Percentiles rank a stretch among this genome's conserved stretches.
Conservation (phyloP, 2,888 invertebrate genomes). For the Drosophila acutilabella region DNA sequence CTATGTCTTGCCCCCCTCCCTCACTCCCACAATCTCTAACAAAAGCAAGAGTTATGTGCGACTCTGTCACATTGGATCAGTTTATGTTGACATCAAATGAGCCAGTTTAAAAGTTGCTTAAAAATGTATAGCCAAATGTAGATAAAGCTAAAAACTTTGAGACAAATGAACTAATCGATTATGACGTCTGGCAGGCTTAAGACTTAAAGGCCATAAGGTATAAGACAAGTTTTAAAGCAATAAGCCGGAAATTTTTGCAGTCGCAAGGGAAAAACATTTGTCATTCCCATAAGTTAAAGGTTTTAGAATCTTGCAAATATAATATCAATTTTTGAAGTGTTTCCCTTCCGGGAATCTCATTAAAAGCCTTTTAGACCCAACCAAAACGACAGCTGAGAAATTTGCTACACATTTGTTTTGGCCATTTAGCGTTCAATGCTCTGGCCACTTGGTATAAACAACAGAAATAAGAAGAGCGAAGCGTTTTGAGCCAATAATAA, state of each 20-base stretch:
- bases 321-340: constrained; percentile 8
- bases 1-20: background rate
- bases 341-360: constrained; percentile 56
- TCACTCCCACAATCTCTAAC: constrained; percentile 16
- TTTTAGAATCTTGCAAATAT: background rate
- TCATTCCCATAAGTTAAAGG: background rate
- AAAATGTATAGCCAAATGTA: constrained; percentile 21
- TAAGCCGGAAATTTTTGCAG: constrained; percentile 28
- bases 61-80: constrained; percentile 69
- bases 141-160: constrained; percentile 29
- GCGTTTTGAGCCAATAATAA: constrained; percentile 70
- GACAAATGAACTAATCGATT: constrained; percentile 47
- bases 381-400: constrained; percentile 37
- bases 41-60: constrained; percentile 52
- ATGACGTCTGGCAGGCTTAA: constrained; percentile 51
- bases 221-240: constrained; percentile 13
- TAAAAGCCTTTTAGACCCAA: constrained; percentile 38
- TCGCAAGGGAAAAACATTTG: constrained; percentile 3
- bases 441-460: constrained; percentile 64
- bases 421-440: constrained; percentile 59
- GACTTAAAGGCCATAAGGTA: constrained; percentile 7
- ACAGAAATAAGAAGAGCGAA: constrained; percentile 45
- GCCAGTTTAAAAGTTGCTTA: constrained; percentile 32
- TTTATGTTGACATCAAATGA: constrained; percentile 45
- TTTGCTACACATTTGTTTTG: constrained; percentile 58